Base-by-base conservation (phyloP, 2,888 invertebrate genomes). In the Drosophila colorata region DNA sequence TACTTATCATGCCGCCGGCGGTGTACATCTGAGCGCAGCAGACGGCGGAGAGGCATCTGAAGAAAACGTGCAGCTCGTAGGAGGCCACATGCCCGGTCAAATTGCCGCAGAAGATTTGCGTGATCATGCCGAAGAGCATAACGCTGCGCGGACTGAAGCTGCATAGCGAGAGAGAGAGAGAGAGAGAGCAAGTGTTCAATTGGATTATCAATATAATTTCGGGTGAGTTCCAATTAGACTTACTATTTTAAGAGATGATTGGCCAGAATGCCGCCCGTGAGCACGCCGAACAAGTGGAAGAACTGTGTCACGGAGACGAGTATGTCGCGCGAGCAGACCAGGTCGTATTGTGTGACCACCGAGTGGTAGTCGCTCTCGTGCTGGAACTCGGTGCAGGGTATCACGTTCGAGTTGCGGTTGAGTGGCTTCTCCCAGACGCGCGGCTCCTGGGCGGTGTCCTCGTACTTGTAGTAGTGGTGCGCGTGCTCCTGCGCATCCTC, bases 1-100 rank as follows among this genome's bases (percentile, higher is more conserved):
- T 87, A 93, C 93, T 92, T 66, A 93, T 93, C 80, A 92, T 89
- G 49, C 91, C 91, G 13, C 93, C 93, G 3, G 93, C 92, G 11
- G 93, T 93, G 78, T 93, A 93, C 91, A 93, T 93, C 78, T 92
- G 91, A 8, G 92, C 92, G 77, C 93, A 93, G 68, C 93, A 93
- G 31, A 92, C 91, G 18, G 93, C 93, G 28, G 93, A 92, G 14
- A 93, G 80, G 66, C 92, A 93, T 46, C 93, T 91, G 72, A 93
- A 92, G 82, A 92, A 91, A 2, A 92, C 92, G 61, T 93, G 93
- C 14, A 93, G 76, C 69, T 92, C 92, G 72, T 93, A 93, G 41
- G 91, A 91, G 18, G 91, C 89, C 31, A 92, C 92, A 61, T 91
- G 91, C 9, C 93, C 93, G 0, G 93, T 93, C 14, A 92, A 79